Base-by-base conservation (phyloP, 2,888 invertebrate species). In the Torymus aiolomorphi region DNA sequence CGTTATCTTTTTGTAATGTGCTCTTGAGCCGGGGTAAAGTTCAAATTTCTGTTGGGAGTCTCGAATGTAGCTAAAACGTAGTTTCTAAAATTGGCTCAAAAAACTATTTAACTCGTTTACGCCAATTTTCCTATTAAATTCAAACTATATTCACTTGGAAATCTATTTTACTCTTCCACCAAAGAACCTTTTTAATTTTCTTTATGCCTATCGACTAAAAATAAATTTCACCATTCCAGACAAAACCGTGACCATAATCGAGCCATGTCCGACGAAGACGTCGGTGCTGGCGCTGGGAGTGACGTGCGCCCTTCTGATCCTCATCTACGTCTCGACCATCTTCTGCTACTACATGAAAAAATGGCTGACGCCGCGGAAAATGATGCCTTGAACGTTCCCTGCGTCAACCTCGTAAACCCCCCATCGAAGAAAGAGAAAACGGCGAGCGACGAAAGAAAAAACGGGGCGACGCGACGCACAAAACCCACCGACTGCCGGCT, bases 331-430 rank as follows among this genome's bases (percentile, higher is more conserved):
- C 87, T 96, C 96, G 86, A 97, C 97, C 72, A 93, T 97, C 87
- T 97, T 97, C 93, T 97, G 96, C 91, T 97, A 97, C 91, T 96
- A 96, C 92, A 96, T 97, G 95, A 96, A 96, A 90, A 97, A 97
- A 90, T 97, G 97, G 96, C 93, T 96, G 90, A 93, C 94, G 84
- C 96, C 96, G 14, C 94, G 95, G 86, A 97, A 97, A 91, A 95
- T 95, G 91, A 93, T 96, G 92, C 92, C 93, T 88, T 94, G 92
- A 92, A 18, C 54, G 18, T 18, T 1, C 52, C 20, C 49, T 18
- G 13, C n/a, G 10, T 42, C 14, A 66, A 16, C 31, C 5, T 31
- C 31, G 31, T 31, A 31, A 31, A 31, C 31, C 31, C 31, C 31
- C 14, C 67, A 63, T 56, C 31, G 24, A 56, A 20, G 51, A 57